Conservation (phyloP, 2,113 vertebrate genomes). For the Microcebus jonahi region DNA sequence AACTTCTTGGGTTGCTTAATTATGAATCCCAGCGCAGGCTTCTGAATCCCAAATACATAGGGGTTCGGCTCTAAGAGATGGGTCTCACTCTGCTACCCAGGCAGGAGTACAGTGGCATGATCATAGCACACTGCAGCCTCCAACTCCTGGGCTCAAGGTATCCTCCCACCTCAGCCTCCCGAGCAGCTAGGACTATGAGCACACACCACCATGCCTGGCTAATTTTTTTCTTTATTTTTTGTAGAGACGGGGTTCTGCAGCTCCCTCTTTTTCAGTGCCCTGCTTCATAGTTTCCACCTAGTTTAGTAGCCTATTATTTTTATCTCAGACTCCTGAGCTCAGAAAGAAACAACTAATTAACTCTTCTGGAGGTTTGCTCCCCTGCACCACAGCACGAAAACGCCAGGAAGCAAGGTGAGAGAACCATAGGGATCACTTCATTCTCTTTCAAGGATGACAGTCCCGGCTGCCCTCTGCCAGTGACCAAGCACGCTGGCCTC, state of each 20-base stretch:
- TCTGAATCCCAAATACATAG: no score
- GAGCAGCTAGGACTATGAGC: no score
- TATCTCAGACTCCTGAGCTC: background rate
- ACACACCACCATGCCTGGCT: no score
- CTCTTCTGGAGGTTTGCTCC: background rate
- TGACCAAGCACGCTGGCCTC: background rate
- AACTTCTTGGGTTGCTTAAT: background rate
- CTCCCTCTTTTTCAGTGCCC: background rate
- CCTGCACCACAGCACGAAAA: background rate
- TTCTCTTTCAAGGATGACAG: background rate
- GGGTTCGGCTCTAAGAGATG: no score
- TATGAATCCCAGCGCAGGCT: background rate
- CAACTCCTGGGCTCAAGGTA: no score
- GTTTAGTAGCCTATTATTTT: background rate
- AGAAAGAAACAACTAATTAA: background rate
- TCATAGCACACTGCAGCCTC: no score
- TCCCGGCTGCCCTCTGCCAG: background rate
- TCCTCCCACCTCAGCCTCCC: no score
- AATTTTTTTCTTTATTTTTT: no score
- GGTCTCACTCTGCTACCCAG: no score
- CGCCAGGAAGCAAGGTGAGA: background rate
- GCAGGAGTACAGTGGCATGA: no score
- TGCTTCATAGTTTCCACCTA: background rate
- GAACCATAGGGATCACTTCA: background rate
- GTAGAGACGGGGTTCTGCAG: no score